Evolutionary conservation across 2,797 vertebrate genomes (phyloP), one percentile per base, ranked within the genome.

Genomic region (Chloroceryle amazona): DNA sequence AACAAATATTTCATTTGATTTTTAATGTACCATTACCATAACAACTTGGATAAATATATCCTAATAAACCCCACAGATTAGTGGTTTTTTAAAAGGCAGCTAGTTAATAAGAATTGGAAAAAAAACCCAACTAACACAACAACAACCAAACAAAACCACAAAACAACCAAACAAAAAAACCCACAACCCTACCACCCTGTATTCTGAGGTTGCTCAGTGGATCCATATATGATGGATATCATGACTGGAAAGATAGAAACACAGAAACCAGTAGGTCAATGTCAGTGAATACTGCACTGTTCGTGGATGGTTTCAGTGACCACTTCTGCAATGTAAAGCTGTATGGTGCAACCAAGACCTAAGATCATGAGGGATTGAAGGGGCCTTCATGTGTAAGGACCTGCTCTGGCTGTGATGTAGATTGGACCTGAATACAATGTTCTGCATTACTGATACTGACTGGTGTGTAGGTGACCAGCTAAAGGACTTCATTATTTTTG

Each of bases 1-100:
- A 96, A 96, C 68, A 97, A 97, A 94, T 47, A 81, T 88, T 90
- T 75, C 46, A 94, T 92, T 96, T 91, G 62, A 74, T 95, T 97
- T 93, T 67, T 97, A 81, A 90, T 89, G 75, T 92, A 91, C 96
- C 66, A 95, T 96, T 96, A 79, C 72, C 90, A 78, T 89, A 94
- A 82, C 95, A 92, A 92, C 67, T 86, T 90, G 73, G 65, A 87
- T 95, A 97, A 96, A 90, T 75, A 95, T 72, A 89, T 60, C n/a
- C 62, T 96, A 90, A 84, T 90, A 72, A 92, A 89, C 78, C 20
- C 54, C n/a, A 66, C 84, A 90, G 73, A 85, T 91, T 81, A 67
- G 67, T 0, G 18, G 3, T 26, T 7, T 83, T 62, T 31, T 61
- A 71, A 31, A 72, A 68, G 71, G n/a, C 25, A 57, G 33, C 44